These are phyloP conservation scores for Parascotia fuliginaria DNA, from an alignment of 2,888 invertebrate genomes.

Conservation along the genomic window DNA sequence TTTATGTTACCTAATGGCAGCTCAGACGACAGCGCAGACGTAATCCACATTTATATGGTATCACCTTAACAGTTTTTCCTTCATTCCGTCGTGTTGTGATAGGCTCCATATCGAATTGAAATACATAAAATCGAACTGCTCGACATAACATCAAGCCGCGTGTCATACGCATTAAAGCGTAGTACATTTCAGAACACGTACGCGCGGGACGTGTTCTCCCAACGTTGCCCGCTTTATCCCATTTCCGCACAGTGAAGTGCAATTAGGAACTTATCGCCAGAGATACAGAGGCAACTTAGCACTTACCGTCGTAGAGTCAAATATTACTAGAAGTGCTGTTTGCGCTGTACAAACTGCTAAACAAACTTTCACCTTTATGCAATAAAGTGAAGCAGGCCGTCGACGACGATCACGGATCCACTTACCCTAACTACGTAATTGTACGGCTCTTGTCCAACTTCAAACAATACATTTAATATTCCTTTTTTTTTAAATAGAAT, in stretches of 20 bases:
- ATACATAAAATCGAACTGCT: conserved; percentile 53
- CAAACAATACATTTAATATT: background rate
- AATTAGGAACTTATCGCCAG: conserved; percentile 76
- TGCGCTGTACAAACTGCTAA: conserved; percentile 28
- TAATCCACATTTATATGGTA: conserved; percentile 31
- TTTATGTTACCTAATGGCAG: conserved; percentile 23
- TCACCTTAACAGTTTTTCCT: conserved; percentile 40
- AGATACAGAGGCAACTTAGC: conserved; percentile 60
- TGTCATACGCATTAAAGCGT: conserved; percentile 57
- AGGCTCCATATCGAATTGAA: conserved; percentile 50
- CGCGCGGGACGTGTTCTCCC: conserved; percentile 60
- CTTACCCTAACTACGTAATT: conserved; percentile 2
- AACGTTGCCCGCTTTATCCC: conserved; percentile 63
- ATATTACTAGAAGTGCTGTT: conserved; percentile 42
- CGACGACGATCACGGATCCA: conserved; percentile 13
- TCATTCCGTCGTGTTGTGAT: conserved; percentile 34
- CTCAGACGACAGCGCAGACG: conserved; percentile 18
- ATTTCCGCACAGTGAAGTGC: conserved; percentile 73
- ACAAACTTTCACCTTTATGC: conserved; percentile 26
- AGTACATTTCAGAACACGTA: conserved; percentile 73
- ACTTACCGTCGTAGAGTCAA: conserved; percentile 46
- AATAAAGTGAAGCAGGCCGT: conserved; percentile 28
- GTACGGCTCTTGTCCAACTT: background rate
- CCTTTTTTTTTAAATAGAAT: background rate
- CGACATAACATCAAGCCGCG: conserved; percentile 52